phyloP scores from a whole-genome alignment of 1,140 invertebrate genomes.

The Arctopsyche grandis region DNA sequence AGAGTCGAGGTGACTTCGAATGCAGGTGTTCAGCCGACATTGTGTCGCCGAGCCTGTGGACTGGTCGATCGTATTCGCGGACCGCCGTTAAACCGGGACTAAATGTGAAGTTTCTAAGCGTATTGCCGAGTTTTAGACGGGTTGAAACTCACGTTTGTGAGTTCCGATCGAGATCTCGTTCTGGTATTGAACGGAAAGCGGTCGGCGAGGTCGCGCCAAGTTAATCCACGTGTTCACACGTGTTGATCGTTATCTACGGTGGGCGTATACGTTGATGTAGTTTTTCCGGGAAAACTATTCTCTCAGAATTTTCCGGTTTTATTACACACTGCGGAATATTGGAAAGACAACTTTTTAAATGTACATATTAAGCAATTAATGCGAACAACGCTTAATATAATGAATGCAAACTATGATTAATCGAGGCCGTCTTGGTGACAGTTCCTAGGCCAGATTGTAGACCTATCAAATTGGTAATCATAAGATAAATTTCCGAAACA shows the following conservation, averaged over 20 bases:
- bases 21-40: conserved; percentile 54
- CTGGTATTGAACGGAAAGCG: conserved; percentile 28
- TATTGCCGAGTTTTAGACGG: neutral
- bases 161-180: neutral
- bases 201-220: conserved; percentile 29
- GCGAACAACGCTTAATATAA: no score
- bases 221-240: neutral
- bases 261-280: no score
- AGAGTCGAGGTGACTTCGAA: neutral
- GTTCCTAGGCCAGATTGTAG: no score
- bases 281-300: no score
- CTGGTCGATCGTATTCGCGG: conserved; percentile 10
- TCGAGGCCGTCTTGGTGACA: no score
- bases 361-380: no score
- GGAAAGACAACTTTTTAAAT: no score
- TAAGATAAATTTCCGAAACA: no score
- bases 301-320: no score
- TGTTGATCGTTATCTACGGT: neutral
- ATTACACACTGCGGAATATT: no score
- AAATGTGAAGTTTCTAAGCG: neutral
- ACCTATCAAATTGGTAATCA: no score
- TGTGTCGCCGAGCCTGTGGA: conserved; percentile 50
- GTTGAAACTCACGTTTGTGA: neutral
- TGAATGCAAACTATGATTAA: no score
- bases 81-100: neutral